Conservation (phyloP, 2,888 invertebrate genomes). For the Ectemnius lituratus region DNA sequence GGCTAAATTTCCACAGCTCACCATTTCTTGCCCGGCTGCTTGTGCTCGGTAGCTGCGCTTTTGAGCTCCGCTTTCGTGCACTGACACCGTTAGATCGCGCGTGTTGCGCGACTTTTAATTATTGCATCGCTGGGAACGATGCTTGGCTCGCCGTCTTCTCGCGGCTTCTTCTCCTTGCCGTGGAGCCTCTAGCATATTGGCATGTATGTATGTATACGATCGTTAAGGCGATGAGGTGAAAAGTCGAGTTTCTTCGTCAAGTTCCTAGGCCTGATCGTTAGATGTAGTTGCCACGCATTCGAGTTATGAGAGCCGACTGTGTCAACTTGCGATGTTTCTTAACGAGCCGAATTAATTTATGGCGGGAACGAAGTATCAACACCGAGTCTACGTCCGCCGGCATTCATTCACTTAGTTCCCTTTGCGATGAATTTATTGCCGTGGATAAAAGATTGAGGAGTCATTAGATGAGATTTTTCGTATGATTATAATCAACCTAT, state of each 20-base stretch:
- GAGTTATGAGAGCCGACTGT: conserved; percentile 9
- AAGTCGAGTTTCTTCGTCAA: too few species aligned
- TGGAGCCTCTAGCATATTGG: too few species aligned
- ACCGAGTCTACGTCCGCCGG: too few species aligned
- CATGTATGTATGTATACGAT: too few species aligned
- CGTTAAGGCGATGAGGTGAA: too few species aligned
- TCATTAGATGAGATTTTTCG: conserved; percentile 4
- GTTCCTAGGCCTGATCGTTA: too few species aligned
- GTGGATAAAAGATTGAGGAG: conserved; percentile 1
- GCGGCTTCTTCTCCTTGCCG: too few species aligned
- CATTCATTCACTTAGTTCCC: background rate
- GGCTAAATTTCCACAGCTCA: too few species aligned
- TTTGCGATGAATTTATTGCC: background rate
- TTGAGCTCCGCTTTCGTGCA: conserved; percentile 12
- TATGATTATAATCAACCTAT: background rate
- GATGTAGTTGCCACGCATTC: background rate
- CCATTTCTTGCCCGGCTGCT: too few species aligned
- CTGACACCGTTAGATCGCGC: background rate
- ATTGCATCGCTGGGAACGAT: too few species aligned
- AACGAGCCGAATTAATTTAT: conserved; percentile 10
- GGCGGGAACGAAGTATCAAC: background rate
- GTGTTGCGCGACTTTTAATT: conserved; percentile 19
- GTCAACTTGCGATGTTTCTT: conserved; percentile 6
- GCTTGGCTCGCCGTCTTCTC: background rate
- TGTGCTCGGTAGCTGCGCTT: too few species aligned